Evolutionary conservation across 2,113 vertebrate species (phyloP).

Genomic region (Thymallus thymallus): DNA sequence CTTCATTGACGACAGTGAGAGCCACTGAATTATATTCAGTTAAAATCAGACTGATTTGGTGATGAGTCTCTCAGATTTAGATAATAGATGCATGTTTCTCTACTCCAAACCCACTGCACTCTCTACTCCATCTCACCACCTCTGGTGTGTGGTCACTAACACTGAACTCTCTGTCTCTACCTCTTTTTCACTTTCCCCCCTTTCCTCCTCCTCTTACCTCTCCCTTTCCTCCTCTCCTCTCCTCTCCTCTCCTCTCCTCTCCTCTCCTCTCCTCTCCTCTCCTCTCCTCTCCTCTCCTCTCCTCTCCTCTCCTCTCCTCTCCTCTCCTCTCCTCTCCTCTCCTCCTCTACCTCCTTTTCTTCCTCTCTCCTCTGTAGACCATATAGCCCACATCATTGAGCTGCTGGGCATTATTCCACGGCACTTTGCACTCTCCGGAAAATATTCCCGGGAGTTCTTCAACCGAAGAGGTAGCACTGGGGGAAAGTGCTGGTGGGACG

Average conservation of each 20-base stretch:
- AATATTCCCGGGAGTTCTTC: slow-evolving; percentile 99
- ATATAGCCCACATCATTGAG: slow-evolving; percentile 99
- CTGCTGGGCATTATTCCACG: slow-evolving; percentile 99
- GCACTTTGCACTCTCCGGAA: slow-evolving; percentile 99
- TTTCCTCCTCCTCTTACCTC: too few species aligned
- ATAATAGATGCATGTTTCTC: slow-evolving; percentile 14
- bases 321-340: too few species aligned
- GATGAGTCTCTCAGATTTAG: neutral
- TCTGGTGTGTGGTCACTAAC: slow-evolving; percentile 60
- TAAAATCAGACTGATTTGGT: neutral
- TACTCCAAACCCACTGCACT: neutral
- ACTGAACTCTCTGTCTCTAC: slow-evolving; percentile 13
- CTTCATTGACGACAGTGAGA: neutral
- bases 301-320: too few species aligned
- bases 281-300: slow-evolving; percentile 77
- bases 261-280: slow-evolving; percentile 78
- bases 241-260: slow-evolving; percentile 37
- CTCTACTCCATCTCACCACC: slow-evolving; percentile 40
- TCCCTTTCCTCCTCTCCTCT: too few species aligned
- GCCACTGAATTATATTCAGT: neutral
- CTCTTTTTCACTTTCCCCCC: neutral
- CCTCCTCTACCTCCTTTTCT: slow-evolving; percentile 43
- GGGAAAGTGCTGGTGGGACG: slow-evolving; percentile 79
- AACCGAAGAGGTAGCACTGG: slow-evolving; percentile 99
- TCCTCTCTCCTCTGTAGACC: slow-evolving; percentile 91